Percentiles rank a stretch among this genome's conserved stretches.
phyloP scores from a whole-genome alignment of 53 echinoderm and acorn worm species.

The Holothuria leucospilota region DNA sequence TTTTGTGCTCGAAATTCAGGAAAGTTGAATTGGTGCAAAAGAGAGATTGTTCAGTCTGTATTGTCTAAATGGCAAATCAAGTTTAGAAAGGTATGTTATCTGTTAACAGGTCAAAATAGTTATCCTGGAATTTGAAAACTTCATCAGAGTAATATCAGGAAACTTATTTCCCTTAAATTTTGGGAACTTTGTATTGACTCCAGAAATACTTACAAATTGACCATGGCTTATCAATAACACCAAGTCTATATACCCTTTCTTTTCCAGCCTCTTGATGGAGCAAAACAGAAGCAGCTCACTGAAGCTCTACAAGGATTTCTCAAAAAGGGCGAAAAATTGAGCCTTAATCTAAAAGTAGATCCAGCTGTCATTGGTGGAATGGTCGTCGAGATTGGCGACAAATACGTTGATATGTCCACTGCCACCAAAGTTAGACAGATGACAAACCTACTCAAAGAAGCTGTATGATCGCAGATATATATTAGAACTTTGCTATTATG shows the following conservation, averaged over 20 bases:
- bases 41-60: too few species aligned
- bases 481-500: neutral
- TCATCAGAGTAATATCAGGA: too few species aligned
- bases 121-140: too few species aligned
- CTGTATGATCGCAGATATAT: conserved; percentile 55
- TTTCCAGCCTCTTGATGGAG: conserved; percentile 77
- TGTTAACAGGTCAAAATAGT: too few species aligned
- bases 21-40: too few species aligned
- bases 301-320: conserved; percentile 81
- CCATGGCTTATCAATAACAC: too few species aligned
- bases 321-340: conserved; percentile 75
- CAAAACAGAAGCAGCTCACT: conserved; percentile 77
- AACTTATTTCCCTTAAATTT: neutral
- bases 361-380: conserved; percentile 86
- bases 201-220: too few species aligned
- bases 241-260: too few species aligned
- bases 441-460: conserved; percentile 84
- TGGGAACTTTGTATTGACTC: too few species aligned
- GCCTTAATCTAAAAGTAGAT: conserved; percentile 76
- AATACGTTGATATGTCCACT: conserved; percentile 98
- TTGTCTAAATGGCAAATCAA: too few species aligned
- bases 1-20: too few species aligned
- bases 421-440: conserved; percentile 84
- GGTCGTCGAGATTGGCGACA: conserved; percentile 96
- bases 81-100: too few species aligned